These are phyloP conservation scores for Chrysolina americana DNA, from an alignment of 2,888 invertebrate genomes.

Conservation along the genomic window DNA sequence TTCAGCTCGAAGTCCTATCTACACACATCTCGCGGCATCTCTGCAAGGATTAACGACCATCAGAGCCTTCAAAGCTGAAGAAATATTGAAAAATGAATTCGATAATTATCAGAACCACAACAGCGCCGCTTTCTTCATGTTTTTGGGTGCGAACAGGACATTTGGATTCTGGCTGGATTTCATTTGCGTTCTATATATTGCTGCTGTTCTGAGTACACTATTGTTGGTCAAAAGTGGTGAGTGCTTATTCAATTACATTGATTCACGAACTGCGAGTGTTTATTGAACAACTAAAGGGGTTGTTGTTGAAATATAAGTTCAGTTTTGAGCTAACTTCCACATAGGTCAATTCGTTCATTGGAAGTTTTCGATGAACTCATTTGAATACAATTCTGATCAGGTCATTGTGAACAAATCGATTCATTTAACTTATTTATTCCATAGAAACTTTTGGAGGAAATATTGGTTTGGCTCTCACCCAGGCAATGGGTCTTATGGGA, in stretches of 20 bases:
- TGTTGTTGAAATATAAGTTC: no score
- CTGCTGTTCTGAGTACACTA: constrained; percentile 76
- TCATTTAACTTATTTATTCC: constrained; percentile 10
- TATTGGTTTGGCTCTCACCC: constrained; percentile 67
- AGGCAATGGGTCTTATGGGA: constrained; percentile 64
- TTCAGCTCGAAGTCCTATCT: constrained; percentile 65
- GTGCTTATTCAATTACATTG: constrained; percentile 46
- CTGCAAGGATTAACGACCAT: constrained; percentile 67
- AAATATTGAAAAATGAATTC: constrained; percentile 64
- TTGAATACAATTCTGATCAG: no score
- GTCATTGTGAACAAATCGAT: no score
- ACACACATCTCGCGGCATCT: constrained; percentile 66
- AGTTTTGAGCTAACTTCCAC: no score
- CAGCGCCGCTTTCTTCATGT: constrained; percentile 81
- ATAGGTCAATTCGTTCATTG: no score
- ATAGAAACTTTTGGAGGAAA: constrained; percentile 63
- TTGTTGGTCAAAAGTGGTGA: constrained; percentile 75
- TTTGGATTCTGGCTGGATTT: constrained; percentile 81
- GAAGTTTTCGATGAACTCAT: no score
- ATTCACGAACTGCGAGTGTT: no score
- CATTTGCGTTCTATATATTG: constrained; percentile 77
- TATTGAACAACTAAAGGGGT: no score
- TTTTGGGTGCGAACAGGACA: constrained; percentile 76
- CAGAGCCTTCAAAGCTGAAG: constrained; percentile 63
- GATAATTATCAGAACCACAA: constrained; percentile 59